A percentile compares a stretch with the other conserved stretches of the same genome.
These are phyloP conservation scores for Epistrophella euchroma DNA, from an alignment of 2,888 invertebrate species.

Conservation along the genomic window DNA sequence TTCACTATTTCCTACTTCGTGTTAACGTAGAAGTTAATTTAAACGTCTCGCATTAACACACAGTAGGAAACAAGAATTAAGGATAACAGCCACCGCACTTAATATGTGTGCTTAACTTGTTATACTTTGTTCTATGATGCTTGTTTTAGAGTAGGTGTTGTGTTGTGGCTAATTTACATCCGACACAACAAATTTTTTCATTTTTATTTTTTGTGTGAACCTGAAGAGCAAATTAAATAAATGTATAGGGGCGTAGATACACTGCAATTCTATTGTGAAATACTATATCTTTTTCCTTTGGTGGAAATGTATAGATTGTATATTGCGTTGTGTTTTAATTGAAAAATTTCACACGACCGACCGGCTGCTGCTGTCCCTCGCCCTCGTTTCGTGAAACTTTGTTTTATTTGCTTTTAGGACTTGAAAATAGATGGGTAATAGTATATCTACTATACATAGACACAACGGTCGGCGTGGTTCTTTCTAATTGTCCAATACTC, in stretches of 20 bases:
- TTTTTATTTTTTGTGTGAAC: neutral
- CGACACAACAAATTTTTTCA: neutral
- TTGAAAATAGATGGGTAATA: conserved; percentile 5
- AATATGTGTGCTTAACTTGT: conserved; percentile 9
- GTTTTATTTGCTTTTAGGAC: neutral
- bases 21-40: neutral
- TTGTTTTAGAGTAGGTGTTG: neutral
- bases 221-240: conserved; percentile 5
- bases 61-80: neutral
- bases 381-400: conserved; percentile 1
- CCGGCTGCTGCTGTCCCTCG: neutral
- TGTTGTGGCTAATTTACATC: conserved; percentile 30
- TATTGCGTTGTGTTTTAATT: conserved; percentile 22
- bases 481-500: neutral
- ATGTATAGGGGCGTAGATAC: neutral
- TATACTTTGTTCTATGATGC: neutral
- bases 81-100: conserved; percentile 1
- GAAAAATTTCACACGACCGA: conserved; percentile 14
- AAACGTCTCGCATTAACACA: neutral
- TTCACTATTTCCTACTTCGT: neutral
- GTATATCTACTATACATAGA: neutral
- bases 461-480: neutral
- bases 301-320: conserved; percentile 7
- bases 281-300: conserved; percentile 10
- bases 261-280: conserved; percentile 6